A percentile compares a stretch with the other conserved stretches of the same genome.
phyloP scores from a whole-genome alignment of 2,113 vertebrate species.

The Chascanopsetta lugubris region DNA sequence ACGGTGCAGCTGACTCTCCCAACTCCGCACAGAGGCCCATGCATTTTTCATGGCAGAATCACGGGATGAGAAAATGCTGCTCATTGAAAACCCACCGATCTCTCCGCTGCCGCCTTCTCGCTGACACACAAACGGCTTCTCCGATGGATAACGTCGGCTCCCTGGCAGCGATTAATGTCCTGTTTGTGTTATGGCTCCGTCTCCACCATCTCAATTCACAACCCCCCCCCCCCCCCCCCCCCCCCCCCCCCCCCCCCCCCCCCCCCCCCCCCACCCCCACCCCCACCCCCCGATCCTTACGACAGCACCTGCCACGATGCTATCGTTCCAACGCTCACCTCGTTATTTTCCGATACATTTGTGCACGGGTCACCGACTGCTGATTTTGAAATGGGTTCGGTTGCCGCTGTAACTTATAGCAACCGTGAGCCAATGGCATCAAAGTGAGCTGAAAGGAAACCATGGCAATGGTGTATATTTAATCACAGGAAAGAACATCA shows the following conservation, averaged over 20 bases:
- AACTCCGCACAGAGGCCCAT: conserved; percentile 47
- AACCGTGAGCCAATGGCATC: conserved; percentile 86
- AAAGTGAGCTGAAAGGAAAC: conserved; percentile 77
- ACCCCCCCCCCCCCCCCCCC: too few species aligned
- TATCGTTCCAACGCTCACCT: too few species aligned
- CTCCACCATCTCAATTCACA: too few species aligned
- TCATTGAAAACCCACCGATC: conserved; percentile 37
- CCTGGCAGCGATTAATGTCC: neutral
- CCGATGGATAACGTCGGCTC: neutral
- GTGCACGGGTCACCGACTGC: conserved; percentile 32
- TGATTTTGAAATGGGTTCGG: conserved; percentile 63
- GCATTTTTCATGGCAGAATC: conserved; percentile 64
- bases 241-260: too few species aligned
- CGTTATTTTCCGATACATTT: too few species aligned
- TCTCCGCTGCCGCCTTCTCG: conserved; percentile 2
- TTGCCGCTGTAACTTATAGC: conserved; percentile 85
- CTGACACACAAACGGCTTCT: conserved; percentile 6
- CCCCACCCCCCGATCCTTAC: neutral
- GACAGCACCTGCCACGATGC: too few species aligned
- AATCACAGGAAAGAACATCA: conserved; percentile 69
- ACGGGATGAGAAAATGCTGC: conserved; percentile 35
- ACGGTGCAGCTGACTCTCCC: conserved; percentile 48
- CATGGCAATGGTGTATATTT: conserved; percentile 84
- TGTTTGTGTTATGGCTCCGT: neutral
- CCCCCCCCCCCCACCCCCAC: too few species aligned